These are phyloP conservation scores for Colossoma macropomum DNA, from an alignment of 2,113 vertebrate species.

Conservation along the genomic window DNA sequence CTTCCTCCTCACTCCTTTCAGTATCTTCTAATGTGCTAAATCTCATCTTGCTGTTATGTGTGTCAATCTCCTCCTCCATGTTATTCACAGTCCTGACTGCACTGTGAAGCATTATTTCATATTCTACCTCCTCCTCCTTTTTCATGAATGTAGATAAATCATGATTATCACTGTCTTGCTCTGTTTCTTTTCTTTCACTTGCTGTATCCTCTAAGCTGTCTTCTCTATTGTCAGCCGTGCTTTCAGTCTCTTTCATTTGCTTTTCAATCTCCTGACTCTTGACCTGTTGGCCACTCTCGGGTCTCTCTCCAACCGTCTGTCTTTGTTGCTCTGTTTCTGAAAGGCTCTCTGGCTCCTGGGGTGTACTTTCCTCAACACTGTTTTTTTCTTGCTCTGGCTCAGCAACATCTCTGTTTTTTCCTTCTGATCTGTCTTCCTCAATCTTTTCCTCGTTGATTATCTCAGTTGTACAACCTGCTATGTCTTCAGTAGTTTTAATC, in stretches of 20 bases:
- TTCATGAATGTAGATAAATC: slow-evolving; percentile 15
- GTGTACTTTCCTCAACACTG: background rate
- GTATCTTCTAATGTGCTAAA: background rate
- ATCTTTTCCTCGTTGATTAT: background rate
- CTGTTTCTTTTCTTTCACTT: background rate
- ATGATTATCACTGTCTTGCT: slow-evolving; percentile 34
- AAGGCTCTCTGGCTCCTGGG: background rate
- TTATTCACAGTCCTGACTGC: slow-evolving; percentile 68
- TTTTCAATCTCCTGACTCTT: background rate
- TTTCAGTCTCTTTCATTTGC: background rate
- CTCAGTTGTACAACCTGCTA: background rate
- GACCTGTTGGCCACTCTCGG: background rate
- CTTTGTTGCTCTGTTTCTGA: background rate
- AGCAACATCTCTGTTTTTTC: background rate
- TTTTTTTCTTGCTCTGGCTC: slow-evolving; percentile 2
- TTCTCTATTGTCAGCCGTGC: slow-evolving; percentile 1
- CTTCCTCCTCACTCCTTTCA: background rate
- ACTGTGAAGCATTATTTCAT: slow-evolving; percentile 67
- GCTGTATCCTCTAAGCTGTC: background rate
- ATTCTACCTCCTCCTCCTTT: slow-evolving; percentile 59
- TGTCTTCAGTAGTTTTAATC: background rate
- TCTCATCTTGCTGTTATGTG: background rate
- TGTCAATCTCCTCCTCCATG: slow-evolving; percentile 52
- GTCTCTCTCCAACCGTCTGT: background rate
- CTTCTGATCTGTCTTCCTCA: slow-evolving; percentile 20